A percentile compares a stretch with the other conserved stretches of the same genome.
Evolutionary conservation across 1,140 invertebrate genomes (phyloP).

Genomic region (Heliothis virescens): DNA sequence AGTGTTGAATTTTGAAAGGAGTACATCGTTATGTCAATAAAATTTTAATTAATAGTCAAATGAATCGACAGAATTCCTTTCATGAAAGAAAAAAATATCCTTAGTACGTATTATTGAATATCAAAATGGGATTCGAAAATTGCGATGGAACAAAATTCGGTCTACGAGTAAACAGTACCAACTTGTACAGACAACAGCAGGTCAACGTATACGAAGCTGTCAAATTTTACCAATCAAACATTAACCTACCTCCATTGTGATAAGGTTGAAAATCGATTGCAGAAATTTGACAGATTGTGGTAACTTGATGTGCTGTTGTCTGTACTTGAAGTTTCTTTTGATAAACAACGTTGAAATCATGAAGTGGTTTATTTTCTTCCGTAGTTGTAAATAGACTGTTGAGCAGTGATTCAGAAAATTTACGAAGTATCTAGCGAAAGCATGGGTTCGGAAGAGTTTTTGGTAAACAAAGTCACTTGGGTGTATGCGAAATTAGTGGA

Average conservation of each 20-base stretch:
- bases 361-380: slow-evolving; percentile 10
- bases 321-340: slow-evolving; percentile 3
- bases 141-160: neutral
- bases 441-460: too few relatives aligned
- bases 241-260: too few relatives aligned
- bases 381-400: neutral
- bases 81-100: neutral
- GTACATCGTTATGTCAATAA: neutral
- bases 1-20: too few relatives aligned
- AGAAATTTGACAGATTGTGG: too few relatives aligned
- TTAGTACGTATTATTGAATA: neutral
- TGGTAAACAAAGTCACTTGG: too few relatives aligned
- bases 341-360: slow-evolving; percentile 16
- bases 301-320: too few relatives aligned
- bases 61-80: neutral
- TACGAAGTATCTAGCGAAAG: neutral
- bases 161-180: neutral
- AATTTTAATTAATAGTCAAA: neutral
- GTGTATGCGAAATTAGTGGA: too few relatives aligned
- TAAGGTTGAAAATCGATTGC: too few relatives aligned
- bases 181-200: too few relatives aligned
- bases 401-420: neutral
- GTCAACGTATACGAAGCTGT: too few relatives aligned
- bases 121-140: neutral
- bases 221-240: too few relatives aligned